Base-by-base conservation (phyloP, 2,797 vertebrate genomes). In the Pogoniulus pusillus region DNA sequence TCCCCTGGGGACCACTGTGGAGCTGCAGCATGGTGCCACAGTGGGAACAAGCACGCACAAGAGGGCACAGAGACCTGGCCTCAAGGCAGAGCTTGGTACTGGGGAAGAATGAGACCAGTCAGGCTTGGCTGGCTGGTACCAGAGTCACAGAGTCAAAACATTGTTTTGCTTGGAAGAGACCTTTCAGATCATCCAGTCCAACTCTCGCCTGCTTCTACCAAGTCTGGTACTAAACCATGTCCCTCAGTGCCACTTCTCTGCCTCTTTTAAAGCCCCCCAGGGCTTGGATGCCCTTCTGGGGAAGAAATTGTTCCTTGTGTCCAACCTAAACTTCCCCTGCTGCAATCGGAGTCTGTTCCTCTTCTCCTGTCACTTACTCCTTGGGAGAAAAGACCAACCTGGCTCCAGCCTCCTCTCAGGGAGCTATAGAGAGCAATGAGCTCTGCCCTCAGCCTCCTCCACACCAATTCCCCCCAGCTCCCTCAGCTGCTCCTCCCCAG, bases 31-130 rank as follows among this genome's bases (percentile, higher is more conserved):
- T 1, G 27, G 16, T 58, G 30, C 45, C 58, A 7, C 6, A 2
- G 18, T 19, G 59, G 27, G 64, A 41, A 7, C 1, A 6, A 22
- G 29, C 20, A n/a, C 26, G 24, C 6, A 1, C 9, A 4, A 53
- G 43, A 20, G n/a, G 23, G 55, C 9, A 34, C 9, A n/a, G n/a
- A n/a, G n/a, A n/a, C n/a, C n/a, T n/a, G n/a, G n/a, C n/a, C 27
- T 12, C 5, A 11, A 9, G 57, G 70, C 0, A 0, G 69, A 73
- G 57, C 43, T 23, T 2, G 3, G 8, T 49, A 35, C 35, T 49
- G 73, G 71, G 29, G 32, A 51, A 34, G 18, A 18, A 17, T 30
- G 34, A 17, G 26, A 2, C 0, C 37, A 29, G 60, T 6, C 15
- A 59, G 23, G 12, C 19, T 35, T 34, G 30, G 34, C 49, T 27